Evolutionary conservation across 2,113 vertebrate genomes (phyloP).

Genomic region (Triplophysa siluroides): DNA sequence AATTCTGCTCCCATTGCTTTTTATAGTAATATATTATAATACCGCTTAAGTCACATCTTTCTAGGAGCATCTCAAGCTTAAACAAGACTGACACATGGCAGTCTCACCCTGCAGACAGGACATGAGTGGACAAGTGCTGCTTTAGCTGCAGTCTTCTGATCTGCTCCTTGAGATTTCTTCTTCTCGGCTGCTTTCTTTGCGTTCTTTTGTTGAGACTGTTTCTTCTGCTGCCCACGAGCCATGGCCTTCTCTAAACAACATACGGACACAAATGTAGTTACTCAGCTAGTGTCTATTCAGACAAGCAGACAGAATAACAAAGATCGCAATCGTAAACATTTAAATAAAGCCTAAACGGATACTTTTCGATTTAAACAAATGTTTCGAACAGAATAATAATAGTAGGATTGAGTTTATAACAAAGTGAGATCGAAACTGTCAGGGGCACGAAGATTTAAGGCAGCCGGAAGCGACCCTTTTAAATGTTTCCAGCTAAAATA

Average conservation of each 20-base stretch:
- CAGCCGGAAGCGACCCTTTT: not conserved
- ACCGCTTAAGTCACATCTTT: not conserved
- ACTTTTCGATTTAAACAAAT: no score
- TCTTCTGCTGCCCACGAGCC: constrained; percentile 86
- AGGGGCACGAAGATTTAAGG: no score
- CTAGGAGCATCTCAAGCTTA: not conserved
- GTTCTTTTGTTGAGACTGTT: constrained; percentile 83
- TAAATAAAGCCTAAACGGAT: no score
- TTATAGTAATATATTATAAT: not conserved
- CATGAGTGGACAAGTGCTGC: constrained; percentile 81
- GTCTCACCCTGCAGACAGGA: constrained; percentile 78
- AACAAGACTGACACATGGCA: not conserved
- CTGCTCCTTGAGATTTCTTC: constrained; percentile 77
- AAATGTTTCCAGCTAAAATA: not conserved
- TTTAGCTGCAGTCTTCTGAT: constrained; percentile 82
- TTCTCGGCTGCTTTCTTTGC: constrained; percentile 83
- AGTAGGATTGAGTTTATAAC: no score
- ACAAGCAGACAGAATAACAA: not conserved
- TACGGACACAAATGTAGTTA: not conserved
- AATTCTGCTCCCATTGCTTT: no score
- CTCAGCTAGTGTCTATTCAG: not conserved
- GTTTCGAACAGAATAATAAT: no score
- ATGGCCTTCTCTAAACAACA: constrained; percentile 60
- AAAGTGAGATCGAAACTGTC: no score
- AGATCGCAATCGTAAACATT: not conserved